phyloP scores from a whole-genome alignment of 2,113 vertebrate genomes.

The Jaculus jaculus region DNA sequence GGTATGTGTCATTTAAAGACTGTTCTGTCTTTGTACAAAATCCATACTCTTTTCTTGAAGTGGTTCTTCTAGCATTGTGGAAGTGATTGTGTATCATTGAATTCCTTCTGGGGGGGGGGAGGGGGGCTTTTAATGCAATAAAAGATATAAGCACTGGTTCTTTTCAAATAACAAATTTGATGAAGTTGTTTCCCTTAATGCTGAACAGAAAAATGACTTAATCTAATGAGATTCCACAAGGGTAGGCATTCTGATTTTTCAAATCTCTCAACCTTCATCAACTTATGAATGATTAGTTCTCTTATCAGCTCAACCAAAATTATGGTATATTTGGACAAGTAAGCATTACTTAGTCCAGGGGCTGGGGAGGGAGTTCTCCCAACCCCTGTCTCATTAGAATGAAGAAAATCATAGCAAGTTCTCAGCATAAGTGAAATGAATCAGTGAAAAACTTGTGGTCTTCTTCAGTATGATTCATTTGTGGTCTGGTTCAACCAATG shows the following conservation, averaged over 20 bases:
- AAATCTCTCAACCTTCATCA: constrained; percentile 23
- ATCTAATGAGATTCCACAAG: neutral
- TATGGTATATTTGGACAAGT: neutral
- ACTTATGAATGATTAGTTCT: constrained; percentile 42
- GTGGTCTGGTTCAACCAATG: neutral
- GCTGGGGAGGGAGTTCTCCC: neutral
- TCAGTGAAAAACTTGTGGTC: neutral
- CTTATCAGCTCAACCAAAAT: neutral
- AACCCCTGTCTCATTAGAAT: neutral
- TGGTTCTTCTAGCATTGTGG: neutral
- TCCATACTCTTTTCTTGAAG: neutral
- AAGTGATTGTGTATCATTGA: neutral
- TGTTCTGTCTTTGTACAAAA: neutral
- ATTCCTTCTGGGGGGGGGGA: constrained; percentile 18
- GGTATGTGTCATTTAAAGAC: neutral
- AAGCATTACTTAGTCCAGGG: neutral
- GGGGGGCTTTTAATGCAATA: neutral
- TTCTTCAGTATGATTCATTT: constrained; percentile 41
- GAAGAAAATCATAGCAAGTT: constrained; percentile 28
- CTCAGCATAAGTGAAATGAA: constrained; percentile 12
- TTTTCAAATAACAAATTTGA: neutral
- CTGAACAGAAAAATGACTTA: neutral
- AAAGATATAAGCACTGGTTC: neutral
- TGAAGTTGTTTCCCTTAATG: neutral
- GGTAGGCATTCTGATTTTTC: constrained; percentile 9